These are phyloP conservation scores for Drosophila robusta DNA, from an alignment of 2,888 invertebrate species.

Conservation along the genomic window DNA sequence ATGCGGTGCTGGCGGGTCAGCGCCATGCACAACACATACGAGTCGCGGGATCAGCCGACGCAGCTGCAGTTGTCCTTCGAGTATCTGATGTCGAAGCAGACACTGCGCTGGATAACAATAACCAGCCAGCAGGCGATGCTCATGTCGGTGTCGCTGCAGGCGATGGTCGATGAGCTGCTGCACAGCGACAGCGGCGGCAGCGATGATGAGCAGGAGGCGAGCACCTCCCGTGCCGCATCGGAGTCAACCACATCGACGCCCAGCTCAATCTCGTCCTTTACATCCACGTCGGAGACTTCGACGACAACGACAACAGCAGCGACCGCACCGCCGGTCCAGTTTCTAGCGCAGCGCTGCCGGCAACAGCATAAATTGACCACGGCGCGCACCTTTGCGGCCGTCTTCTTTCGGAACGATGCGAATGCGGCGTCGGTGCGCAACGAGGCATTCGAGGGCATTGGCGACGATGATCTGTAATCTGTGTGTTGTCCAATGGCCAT, in stretches of 20 bases:
- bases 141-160: slow-evolving; percentile 97
- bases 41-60: slow-evolving; percentile 71
- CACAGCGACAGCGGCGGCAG: slow-evolving; percentile 49
- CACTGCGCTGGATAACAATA: slow-evolving; percentile 97
- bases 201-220: slow-evolving; percentile 69
- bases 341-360: slow-evolving; percentile 89
- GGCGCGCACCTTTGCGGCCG: slow-evolving; percentile 85
- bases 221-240: slow-evolving; percentile 55
- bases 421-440: slow-evolving; percentile 89
- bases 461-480: slow-evolving; percentile 94
- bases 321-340: slow-evolving; percentile 78
- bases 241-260: slow-evolving; percentile 74
- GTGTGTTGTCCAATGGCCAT: slow-evolving; percentile 13
- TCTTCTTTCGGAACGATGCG: slow-evolving; percentile 88
- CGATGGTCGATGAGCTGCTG: slow-evolving; percentile 96
- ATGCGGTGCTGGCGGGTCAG: slow-evolving; percentile 99
- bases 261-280: slow-evolving; percentile 56
- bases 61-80: slow-evolving; percentile 95
- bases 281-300: slow-evolving; percentile 48
- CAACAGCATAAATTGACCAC: slow-evolving; percentile 87
- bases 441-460: slow-evolving; percentile 97
- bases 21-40: slow-evolving; percentile 87
- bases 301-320: slow-evolving; percentile 53
- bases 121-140: slow-evolving; percentile 96
- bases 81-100: slow-evolving; percentile 96